phyloP scores from a whole-genome alignment of 2,888 invertebrate species.

The Pomacea canaliculata region DNA sequence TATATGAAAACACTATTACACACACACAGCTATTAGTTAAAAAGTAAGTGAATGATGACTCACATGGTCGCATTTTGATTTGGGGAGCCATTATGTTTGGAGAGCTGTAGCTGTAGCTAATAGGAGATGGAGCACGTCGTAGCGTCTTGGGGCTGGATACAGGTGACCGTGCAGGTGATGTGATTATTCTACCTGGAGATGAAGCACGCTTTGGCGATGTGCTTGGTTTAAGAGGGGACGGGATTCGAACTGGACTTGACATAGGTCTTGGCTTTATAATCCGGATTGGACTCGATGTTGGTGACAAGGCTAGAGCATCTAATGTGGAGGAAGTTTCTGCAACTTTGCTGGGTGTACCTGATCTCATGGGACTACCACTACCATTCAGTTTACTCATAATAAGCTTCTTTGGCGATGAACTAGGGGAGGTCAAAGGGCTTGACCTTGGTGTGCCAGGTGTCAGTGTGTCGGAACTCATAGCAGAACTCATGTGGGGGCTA shows the following conservation, averaged over 20 bases:
- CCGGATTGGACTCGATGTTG: slow-evolving; percentile 58
- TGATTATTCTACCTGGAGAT: slow-evolving; percentile 40
- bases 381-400: slow-evolving; percentile 45
- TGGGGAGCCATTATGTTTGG: slow-evolving; percentile 66
- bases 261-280: slow-evolving; percentile 45
- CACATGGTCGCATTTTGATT: slow-evolving; percentile 59
- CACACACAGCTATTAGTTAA: too few relatives aligned
- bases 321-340: slow-evolving; percentile 46
- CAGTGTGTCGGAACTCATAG: slow-evolving; percentile 64
- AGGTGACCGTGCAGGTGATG: slow-evolving; percentile 50
- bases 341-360: slow-evolving; percentile 53
- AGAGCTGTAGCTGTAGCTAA: slow-evolving; percentile 68
- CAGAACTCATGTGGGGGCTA: slow-evolving; percentile 50
- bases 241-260: slow-evolving; percentile 53
- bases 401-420: slow-evolving; percentile 53
- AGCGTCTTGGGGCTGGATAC: slow-evolving; percentile 61
- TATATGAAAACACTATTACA: too few relatives aligned
- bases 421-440: slow-evolving; percentile 62
- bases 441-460: slow-evolving; percentile 62
- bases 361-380: slow-evolving; percentile 50
- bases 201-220: slow-evolving; percentile 40
- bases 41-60: slow-evolving; percentile 32
- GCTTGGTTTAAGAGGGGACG: slow-evolving; percentile 47
- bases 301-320: slow-evolving; percentile 60
- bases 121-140: slow-evolving; percentile 64